Evolutionary conservation across 2,888 invertebrate species (phyloP), one percentile per base, ranked within the genome.

Genomic region (Vanessa cardui): DNA sequence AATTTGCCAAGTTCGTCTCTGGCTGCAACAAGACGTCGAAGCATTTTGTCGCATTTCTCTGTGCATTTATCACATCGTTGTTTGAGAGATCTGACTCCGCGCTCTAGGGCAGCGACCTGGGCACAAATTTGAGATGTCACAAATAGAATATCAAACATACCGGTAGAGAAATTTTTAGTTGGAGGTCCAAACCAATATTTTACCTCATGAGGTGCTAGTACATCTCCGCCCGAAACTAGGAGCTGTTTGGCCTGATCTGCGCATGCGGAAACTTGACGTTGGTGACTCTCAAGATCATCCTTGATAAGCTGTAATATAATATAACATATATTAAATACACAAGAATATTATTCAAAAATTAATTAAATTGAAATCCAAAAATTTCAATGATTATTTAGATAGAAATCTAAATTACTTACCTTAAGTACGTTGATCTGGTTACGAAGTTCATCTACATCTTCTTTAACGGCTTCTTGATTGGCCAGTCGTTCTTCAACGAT

Each of bases 161-260:
- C 1, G 26, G 26, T 26, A 26, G 5, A 26, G 2, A 26, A 62
- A 58, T 31, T 20, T n/a, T 56, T 45, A 2, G 54, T 12, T 15
- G 33, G n/a, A 45, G 20, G 31, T 9, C 12, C 4, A 6, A 26
- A 6, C 12, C 26, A 58, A 60, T 56, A 26, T 60, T 26, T 72
- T 82, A 92, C 92, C 94, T 98, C 98, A 76, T 98, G 98, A 73
- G 97, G 96, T 6, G 98, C 98, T 7, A 99, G 93, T n/a, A 98
- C 96, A 78, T 98, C 98, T 45, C 97, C 96, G 0, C 98, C 98
- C 21, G 98, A 97, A 2, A 97, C 94, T 6, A 98, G 97, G 58
- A 98, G 94, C 82, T 98, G 97, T 66, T 98, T 96, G 12, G 98
- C 96, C 93, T 98, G 97, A 82, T 98, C 98, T 63, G 97, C 94